These are phyloP conservation scores for Theonella swinhoei DNA, from an alignment of 37 sponge, comb jelly and placozoan species.

Conservation along the genomic window DNA sequence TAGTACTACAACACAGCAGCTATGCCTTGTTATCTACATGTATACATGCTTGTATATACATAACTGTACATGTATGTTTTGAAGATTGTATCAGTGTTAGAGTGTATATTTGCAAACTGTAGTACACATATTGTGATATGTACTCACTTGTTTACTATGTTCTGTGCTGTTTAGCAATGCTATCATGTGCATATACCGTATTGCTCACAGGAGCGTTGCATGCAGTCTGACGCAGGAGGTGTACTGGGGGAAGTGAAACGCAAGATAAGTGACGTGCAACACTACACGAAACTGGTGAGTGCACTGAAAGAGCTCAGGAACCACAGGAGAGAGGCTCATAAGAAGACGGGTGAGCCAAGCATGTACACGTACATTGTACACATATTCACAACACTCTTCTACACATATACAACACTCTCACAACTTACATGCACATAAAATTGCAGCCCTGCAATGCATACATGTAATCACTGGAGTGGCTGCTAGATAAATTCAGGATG, in stretches of 20 bases:
- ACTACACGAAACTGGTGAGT: not conserved
- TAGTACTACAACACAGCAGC: no score
- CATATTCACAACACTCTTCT: not conserved
- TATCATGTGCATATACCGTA: not conserved
- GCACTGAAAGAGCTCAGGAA: slow-evolving; percentile 32
- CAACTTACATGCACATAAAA: not conserved
- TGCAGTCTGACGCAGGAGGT: slow-evolving; percentile 24
- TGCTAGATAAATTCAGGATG: not conserved
- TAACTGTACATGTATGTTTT: no score
- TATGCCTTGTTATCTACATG: no score
- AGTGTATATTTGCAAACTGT: not conserved
- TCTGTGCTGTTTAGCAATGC: not conserved
- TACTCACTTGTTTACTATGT: not conserved
- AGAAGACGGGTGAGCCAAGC: slow-evolving; percentile 34
- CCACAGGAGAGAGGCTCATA: slow-evolving; percentile 18
- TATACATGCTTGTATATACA: not conserved
- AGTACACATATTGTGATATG: not conserved
- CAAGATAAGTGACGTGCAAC: slow-evolving; percentile 23
- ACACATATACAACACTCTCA: not conserved
- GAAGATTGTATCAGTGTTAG: no score
- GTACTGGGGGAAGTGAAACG: slow-evolving; percentile 45
- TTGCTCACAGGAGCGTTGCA: slow-evolving; percentile 32
- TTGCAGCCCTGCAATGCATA: not conserved
- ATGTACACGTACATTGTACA: no score
- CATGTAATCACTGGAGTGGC: not conserved